Evolutionary conservation across 1,140 invertebrate species (phyloP), one percentile per base, ranked within the genome.

Genomic region (Zaprionus nigranus): DNA sequence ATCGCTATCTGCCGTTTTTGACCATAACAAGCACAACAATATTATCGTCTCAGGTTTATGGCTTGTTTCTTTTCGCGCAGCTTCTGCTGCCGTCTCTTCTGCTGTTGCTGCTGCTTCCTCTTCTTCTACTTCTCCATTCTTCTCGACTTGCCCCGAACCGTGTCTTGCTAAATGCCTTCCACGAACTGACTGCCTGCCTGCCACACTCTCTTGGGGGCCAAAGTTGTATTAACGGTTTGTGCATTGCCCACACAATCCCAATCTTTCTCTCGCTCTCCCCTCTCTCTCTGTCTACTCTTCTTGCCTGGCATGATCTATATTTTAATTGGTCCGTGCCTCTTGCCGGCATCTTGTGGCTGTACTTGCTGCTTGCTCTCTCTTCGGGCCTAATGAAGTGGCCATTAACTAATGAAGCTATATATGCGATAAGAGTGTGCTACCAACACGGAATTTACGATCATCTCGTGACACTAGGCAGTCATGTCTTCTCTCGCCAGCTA

Each of bases 371-470:
- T 61, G 30, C 36, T 57, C 64, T 57, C 64, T 36, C 36, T 49
- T 40, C 5, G 53, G 26, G 26, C 40, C 73, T 81, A 83, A 88
- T 84, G 65, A 87, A 88, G 81, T 81, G 81, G 62, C 84, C 75
- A 88, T 88, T 90, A 88, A 71, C 84, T 88, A 88, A 88, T 88
- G 85, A 88, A 90, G 84, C 84, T 88, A 82, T 88, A 72, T 74
- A 46, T 22, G 62, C 73, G 76, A 70, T 62, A 74, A 34, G 22
- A 43, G 34, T n/a, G 15, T 40, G 36, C 49, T 53, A 36, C 60
- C 28, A 63, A 36, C 62, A 74, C 49, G 30, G 36, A 75, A 38
- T 62, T 58, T 56, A 59, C 53, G 43, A 62, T 38, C 43, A 75
- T 75, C 69, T 69, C 40, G 53, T 58, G 43, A 71, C 62, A 73